Evolutionary conservation across 2,797 vertebrate genomes (phyloP), one percentile per base, ranked within the genome.

Genomic region (Gorsachius magnificus): DNA sequence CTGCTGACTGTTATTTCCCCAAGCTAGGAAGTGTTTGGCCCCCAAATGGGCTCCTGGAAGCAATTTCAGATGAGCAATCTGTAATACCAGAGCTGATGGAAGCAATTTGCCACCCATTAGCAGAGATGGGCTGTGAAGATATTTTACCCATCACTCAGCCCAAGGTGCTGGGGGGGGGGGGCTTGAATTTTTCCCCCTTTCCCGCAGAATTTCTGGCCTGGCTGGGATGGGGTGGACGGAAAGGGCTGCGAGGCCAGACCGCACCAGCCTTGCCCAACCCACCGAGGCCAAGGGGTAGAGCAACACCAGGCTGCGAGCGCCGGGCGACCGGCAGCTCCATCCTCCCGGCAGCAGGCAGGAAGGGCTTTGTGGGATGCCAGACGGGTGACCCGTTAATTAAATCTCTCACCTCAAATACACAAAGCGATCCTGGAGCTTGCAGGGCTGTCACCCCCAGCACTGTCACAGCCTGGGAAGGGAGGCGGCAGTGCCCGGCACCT

Each of bases 21-120:
- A 83, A 92, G 83, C 89, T 76, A 56, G 83, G 77, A 96, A 95
- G 66, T 54, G 21, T 94, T 96, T 96, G 96, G 95, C 96, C 96
- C 93, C 91, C 86, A 90, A 94, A 95, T 48, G 89, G 82, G 91
- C 83, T 95, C 94, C 95, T 94, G 95, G 95, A 96, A 95, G 93
- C 91, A 46, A 80, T 93, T 96, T 76, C 91, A 75, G 61, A 75
- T 38, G 70, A 56, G 92, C 96, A 95, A 86, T 97, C 93, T 83
- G 88, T 93, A 97, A 94, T 66, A 94, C 95, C 48, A 41, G 94
- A 97, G 96, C 96, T 98, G 97, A 98, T 95, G 97, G 97, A 97
- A 97, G 96, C 97, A 97, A 97, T 98, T 97, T 97, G 95, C 97
- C 97, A 96, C 64, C 95, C 94, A 96, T 97, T 96, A 95, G 92